A percentile compares a stretch with the other conserved stretches of the same genome.
Conservation (phyloP, 2,888 invertebrate genomes). For the Chloromyia formosa region DNA sequence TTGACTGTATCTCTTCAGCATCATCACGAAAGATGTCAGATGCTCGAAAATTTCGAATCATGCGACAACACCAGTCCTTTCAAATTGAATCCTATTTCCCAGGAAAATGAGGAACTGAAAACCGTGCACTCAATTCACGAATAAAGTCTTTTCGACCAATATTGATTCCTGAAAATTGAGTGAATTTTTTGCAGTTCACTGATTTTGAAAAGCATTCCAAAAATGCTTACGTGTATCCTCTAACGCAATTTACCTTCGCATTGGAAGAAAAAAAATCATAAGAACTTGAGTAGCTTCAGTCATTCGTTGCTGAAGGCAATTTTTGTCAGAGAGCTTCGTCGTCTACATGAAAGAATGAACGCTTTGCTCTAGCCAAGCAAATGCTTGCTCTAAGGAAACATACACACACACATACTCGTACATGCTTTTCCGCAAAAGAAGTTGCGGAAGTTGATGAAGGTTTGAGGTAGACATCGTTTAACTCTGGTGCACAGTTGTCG, state of each 20-base stretch:
- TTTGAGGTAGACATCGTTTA: background rate
- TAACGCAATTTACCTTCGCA: background rate
- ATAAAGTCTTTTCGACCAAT: slow-evolving; percentile 8
- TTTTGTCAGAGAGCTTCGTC: background rate
- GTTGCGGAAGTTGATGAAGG: background rate
- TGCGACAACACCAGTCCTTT: no score
- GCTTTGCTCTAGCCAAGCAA: background rate
- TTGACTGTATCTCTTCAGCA: no score
- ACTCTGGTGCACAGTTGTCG: background rate
- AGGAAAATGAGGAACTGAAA: background rate
- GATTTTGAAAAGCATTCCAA: background rate
- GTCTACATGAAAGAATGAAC: background rate
- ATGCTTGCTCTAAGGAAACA: background rate
- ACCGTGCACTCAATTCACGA: background rate
- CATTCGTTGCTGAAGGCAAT: background rate
- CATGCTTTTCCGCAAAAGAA: no score
- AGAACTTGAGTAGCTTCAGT: slow-evolving; percentile 6
- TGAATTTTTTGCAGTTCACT: slow-evolving; percentile 21
- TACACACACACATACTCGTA: background rate
- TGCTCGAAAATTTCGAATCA: no score
- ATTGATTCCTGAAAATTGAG: slow-evolving; percentile 29
- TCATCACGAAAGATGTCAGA: no score
- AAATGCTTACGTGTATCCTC: slow-evolving; percentile 17
- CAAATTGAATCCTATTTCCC: background rate
- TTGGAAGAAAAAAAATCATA: background rate